Percentiles rank a stretch among this genome's conserved stretches.
Evolutionary conservation across 2,797 vertebrate species (phyloP).

Genomic region (Phrynocephalus forsythii): DNA sequence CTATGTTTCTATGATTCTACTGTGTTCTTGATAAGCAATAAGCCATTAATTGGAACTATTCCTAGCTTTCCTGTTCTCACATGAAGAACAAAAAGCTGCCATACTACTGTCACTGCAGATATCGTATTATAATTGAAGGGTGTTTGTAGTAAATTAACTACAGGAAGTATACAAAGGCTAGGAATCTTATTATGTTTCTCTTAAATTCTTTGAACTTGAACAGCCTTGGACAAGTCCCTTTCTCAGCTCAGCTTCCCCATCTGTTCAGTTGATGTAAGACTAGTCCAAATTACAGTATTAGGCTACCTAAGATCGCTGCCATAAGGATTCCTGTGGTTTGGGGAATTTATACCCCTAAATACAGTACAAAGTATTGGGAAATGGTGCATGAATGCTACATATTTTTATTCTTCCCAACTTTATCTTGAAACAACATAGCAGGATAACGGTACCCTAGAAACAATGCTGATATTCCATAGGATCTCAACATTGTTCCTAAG

Average conservation of each 20-base stretch:
- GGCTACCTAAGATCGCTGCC: not conserved
- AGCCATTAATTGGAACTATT: not conserved
- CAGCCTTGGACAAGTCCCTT: not conserved
- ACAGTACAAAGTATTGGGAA: not conserved
- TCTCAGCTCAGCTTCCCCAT: not conserved
- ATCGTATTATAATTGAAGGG: not conserved
- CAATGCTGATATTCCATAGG: too few relatives aligned
- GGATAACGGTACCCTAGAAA: too few relatives aligned
- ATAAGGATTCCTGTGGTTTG: not conserved
- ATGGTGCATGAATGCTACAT: not conserved
- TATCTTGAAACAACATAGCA: not conserved
- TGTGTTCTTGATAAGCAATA: not conserved
- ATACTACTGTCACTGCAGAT: not conserved
- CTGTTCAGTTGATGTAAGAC: not conserved
- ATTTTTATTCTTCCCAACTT: not conserved
- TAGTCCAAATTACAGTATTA: conserved; percentile 1
- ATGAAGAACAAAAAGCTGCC: not conserved
- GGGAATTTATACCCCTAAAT: too few relatives aligned
- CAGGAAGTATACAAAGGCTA: not conserved
- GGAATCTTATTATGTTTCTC: not conserved
- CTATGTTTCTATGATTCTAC: not conserved
- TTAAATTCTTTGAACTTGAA: not conserved
- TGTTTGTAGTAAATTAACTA: not conserved
- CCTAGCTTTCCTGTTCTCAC: not conserved
- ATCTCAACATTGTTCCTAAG: not conserved